Evolutionary conservation across 2,888 invertebrate genomes (phyloP).

Genomic region (Polydrusus cervinus): DNA sequence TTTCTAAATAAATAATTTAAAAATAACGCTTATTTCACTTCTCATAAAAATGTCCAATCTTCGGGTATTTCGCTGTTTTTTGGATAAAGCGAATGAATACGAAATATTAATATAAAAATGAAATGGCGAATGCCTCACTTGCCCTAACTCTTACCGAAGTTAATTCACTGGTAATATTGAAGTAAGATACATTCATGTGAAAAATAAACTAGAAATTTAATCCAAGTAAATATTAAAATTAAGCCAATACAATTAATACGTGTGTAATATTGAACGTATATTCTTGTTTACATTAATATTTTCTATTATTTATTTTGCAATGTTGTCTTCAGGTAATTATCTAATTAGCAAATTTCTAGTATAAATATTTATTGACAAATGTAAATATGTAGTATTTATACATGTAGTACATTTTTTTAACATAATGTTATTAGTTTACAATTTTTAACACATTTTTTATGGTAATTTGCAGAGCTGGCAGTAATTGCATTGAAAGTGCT

Average conservation of each 20-base stretch:
- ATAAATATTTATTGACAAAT: constrained; percentile 3
- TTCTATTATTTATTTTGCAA: neutral
- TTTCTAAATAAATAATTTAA: too few relatives aligned
- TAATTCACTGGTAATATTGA: neutral
- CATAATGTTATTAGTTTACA: neutral
- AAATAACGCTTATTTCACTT: too few relatives aligned
- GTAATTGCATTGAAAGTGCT: too few relatives aligned
- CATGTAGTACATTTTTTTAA: neutral
- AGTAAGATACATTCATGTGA: neutral
- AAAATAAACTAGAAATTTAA: constrained; percentile 1
- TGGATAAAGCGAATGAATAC: too few relatives aligned
- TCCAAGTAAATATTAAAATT: constrained; percentile 15
- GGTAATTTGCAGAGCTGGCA: too few relatives aligned
- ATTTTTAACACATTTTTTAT: too few relatives aligned
- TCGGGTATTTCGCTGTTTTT: too few relatives aligned
- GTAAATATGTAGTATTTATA: neutral
- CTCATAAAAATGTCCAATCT: too few relatives aligned
- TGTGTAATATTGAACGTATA: neutral
- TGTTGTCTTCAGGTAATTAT: neutral
- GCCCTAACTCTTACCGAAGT: too few relatives aligned
- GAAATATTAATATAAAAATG: too few relatives aligned
- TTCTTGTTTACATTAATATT: neutral
- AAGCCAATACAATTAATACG: too few relatives aligned
- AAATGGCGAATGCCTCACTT: too few relatives aligned
- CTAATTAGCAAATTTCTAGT: neutral